phyloP scores from a whole-genome alignment of 1,140 invertebrate species.

The Drosophila auraria region DNA sequence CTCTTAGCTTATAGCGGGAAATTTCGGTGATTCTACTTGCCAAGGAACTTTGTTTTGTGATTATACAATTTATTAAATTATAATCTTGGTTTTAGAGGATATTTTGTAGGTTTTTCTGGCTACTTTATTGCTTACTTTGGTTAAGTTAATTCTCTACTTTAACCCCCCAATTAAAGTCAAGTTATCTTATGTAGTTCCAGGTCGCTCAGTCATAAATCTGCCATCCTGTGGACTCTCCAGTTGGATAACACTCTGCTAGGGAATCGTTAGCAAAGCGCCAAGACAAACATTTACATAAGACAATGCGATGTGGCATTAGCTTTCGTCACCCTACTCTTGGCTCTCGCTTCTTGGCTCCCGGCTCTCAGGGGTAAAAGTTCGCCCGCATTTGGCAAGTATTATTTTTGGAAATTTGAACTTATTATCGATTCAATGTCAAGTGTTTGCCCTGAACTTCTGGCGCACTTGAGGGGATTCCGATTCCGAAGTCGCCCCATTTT shows the following conservation, averaged over 20 bases:
- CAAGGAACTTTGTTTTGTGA: background rate
- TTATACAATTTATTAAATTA: no score
- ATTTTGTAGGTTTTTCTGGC: background rate
- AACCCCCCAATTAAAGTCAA: background rate
- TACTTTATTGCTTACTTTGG: background rate
- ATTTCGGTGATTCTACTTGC: background rate
- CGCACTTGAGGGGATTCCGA: constrained; percentile 28
- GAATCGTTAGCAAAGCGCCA: constrained; percentile 14
- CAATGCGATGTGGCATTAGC: constrained; percentile 29
- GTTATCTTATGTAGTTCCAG: background rate
- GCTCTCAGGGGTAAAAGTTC: constrained; percentile 19
- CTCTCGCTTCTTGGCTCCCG: background rate
- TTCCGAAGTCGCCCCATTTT: constrained; percentile 49
- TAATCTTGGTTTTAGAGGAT: background rate
- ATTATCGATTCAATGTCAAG: constrained; percentile 81
- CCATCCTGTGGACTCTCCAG: constrained; percentile 17
- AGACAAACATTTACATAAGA: constrained; percentile 59
- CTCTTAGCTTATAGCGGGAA: background rate
- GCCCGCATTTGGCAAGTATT: constrained; percentile 36
- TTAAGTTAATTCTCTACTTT: background rate
- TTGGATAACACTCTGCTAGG: constrained; percentile 12
- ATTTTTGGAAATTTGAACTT: constrained; percentile 68
- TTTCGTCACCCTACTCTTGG: constrained; percentile 2
- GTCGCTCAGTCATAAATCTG: constrained; percentile 27
- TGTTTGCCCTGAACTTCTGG: constrained; percentile 63